phyloP scores from a whole-genome alignment of 2,888 invertebrate species.

The Timema podura region DNA sequence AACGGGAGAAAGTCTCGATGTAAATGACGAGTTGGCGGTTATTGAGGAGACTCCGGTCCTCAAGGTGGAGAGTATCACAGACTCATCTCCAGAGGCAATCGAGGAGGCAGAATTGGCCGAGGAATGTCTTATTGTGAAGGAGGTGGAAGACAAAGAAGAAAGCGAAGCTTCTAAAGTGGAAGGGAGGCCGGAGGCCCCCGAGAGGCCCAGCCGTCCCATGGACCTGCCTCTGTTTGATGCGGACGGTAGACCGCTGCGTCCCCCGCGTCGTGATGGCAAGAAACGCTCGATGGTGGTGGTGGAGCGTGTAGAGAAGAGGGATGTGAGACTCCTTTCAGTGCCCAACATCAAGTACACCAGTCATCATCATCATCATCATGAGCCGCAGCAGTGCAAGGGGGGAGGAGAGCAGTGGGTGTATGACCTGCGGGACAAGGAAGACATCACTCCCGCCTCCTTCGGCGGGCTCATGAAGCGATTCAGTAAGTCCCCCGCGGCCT shows the following conservation, averaged over 20 bases:
- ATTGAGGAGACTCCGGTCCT: neutral
- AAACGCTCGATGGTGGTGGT: conserved; percentile 42
- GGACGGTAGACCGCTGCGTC: conserved; percentile 52
- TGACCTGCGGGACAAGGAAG: conserved; percentile 55
- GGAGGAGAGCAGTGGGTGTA: conserved; percentile 37
- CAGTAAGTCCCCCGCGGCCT: conserved; percentile 66
- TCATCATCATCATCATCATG: conserved; percentile 29
- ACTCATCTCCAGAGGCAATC: neutral
- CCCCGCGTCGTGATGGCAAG: conserved; percentile 49
- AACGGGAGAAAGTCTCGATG: neutral
- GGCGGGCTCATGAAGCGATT: conserved; percentile 77
- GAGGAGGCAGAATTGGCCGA: neutral
- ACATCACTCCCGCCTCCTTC: conserved; percentile 52
- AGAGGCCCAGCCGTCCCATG: conserved; percentile 46
- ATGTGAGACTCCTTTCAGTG: conserved; percentile 69
- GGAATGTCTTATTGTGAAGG: neutral
- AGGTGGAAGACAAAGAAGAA: neutral
- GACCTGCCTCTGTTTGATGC: conserved; percentile 58
- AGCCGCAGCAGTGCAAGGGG: neutral
- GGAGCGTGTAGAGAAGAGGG: conserved; percentile 49
- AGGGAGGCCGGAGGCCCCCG: neutral
- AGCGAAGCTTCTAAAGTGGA: neutral
- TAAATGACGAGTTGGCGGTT: neutral
- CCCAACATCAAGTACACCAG: conserved; percentile 68
- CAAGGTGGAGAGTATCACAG: neutral